phyloP scores from a whole-genome alignment of 92 coral and sea anemone species.

The Parazoanthus darwini region DNA sequence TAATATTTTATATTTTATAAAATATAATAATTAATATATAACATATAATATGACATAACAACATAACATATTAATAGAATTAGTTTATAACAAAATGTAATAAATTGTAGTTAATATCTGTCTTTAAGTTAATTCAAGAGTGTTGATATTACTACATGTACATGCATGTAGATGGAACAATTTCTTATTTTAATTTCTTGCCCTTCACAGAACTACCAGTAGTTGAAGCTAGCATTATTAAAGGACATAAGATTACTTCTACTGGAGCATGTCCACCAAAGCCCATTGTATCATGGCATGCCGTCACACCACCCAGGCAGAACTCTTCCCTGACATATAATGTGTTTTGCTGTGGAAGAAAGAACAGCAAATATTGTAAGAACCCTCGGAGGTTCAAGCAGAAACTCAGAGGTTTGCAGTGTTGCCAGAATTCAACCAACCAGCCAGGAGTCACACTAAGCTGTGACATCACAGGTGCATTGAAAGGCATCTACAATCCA shows the following conservation, averaged over 20 bases:
- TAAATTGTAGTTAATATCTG: no score
- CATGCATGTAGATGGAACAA: no score
- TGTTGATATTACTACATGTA: no score
- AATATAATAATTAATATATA: no score
- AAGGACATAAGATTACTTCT: not conserved
- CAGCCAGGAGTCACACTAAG: not conserved
- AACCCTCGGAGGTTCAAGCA: not conserved
- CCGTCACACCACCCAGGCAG: not conserved
- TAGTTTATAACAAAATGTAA: no score
- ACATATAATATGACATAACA: no score
- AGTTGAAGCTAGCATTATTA: not conserved
- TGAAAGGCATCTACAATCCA: not conserved
- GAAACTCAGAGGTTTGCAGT: not conserved
- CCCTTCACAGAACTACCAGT: not conserved
- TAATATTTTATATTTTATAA: no score
- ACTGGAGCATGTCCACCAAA: slow-evolving; percentile 34
- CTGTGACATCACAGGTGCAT: not conserved
- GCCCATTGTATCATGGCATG: not conserved
- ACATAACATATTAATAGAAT: no score
- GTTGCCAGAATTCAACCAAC: not conserved
- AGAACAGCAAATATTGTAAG: not conserved
- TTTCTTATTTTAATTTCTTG: not conserved
- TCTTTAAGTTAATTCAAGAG: no score
- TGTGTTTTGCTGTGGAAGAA: slow-evolving; percentile 10
- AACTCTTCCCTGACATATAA: not conserved